These are phyloP conservation scores for Aphelinus atriplicis DNA, from an alignment of 1,140 invertebrate genomes.

Conservation along the genomic window DNA sequence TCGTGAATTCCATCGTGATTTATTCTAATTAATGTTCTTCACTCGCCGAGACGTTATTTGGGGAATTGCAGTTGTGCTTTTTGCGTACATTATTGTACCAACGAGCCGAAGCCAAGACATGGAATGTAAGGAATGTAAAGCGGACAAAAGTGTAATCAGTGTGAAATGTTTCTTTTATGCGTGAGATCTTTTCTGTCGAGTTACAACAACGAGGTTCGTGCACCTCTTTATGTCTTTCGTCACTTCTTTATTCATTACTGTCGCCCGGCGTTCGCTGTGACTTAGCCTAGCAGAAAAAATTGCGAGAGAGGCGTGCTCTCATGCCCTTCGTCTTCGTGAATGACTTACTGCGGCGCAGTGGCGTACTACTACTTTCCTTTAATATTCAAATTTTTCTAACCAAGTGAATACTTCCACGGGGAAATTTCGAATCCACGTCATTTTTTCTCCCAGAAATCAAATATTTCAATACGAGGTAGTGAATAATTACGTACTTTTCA, in stretches of 20 bases:
- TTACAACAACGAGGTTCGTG: slow-evolving; percentile 4
- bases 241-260: slow-evolving; percentile 8
- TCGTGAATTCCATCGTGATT: no score
- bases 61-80: no score
- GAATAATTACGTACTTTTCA: no score
- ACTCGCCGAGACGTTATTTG: no score
- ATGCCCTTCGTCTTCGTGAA: background rate
- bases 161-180: slow-evolving; percentile 12
- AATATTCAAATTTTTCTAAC: background rate
- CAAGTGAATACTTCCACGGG: no score
- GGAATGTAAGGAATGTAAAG: background rate
- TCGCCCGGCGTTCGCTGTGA: background rate
- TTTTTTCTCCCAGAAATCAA: no score
- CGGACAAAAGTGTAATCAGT: slow-evolving; percentile 6
- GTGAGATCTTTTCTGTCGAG: slow-evolving; percentile 10
- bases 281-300: background rate
- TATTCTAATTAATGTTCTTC: no score
- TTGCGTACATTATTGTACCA: no score
- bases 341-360: background rate
- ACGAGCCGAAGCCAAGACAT: background rate
- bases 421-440: no score
- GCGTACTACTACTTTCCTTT: background rate
- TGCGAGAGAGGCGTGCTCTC: background rate
- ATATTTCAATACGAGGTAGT: no score
- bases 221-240: background rate